Evolutionary conservation across 2,888 invertebrate species (phyloP).

Genomic region (Hyalella azteca): DNA sequence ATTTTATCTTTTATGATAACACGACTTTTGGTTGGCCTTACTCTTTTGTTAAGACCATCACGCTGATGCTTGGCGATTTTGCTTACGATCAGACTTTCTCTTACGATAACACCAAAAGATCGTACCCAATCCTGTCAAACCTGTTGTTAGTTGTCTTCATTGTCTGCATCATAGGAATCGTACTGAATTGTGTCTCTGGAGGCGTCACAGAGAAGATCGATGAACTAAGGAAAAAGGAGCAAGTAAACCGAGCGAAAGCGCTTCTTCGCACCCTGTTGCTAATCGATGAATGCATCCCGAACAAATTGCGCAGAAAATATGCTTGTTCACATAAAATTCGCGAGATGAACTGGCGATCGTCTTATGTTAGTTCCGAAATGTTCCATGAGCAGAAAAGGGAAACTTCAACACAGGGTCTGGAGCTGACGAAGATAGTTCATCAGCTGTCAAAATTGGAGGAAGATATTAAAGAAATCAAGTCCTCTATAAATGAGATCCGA

Average conservation of each 20-base stretch:
- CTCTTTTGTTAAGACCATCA: neutral
- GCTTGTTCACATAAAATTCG: too few species aligned
- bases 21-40: neutral
- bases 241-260: neutral
- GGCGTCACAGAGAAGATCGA: neutral
- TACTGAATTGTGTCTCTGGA: neutral
- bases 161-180: neutral
- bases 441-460: too few species aligned
- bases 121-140: neutral
- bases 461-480: too few species aligned
- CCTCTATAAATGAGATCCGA: too few species aligned
- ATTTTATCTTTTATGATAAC: neutral
- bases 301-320: neutral
- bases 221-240: neutral
- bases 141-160: neutral
- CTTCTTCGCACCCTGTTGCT: neutral
- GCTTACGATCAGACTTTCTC: neutral
- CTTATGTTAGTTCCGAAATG: too few species aligned
- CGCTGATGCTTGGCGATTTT: neutral
- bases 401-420: too few species aligned
- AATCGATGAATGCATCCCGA: neutral
- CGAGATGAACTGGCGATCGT: too few species aligned
- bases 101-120: neutral
- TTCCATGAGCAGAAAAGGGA: too few species aligned
- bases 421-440: too few species aligned